Percentiles rank a stretch among this genome's conserved stretches.
These are phyloP conservation scores for Naja naja DNA, from an alignment of 2,113 vertebrate species.

Conservation along the genomic window DNA sequence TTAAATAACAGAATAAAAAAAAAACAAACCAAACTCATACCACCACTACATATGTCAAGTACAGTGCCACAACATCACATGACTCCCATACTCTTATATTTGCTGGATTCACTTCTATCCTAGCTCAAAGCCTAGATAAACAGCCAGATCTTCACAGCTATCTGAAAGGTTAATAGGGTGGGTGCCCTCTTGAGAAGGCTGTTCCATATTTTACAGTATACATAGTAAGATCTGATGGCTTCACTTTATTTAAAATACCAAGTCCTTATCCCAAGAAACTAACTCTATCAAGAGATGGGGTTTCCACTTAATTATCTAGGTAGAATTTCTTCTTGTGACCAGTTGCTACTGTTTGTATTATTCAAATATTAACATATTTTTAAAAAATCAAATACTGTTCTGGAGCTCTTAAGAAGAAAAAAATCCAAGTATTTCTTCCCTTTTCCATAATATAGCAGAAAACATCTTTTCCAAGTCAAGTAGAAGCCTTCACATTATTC, in stretches of 20 bases:
- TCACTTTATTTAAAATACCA: not conserved
- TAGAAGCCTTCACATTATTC: not conserved
- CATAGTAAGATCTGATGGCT: not conserved
- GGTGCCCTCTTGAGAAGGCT: not conserved
- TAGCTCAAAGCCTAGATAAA: not conserved
- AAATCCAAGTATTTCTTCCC: not conserved
- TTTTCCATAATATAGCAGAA: not conserved
- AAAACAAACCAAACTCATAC: not conserved
- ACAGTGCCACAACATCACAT: not conserved
- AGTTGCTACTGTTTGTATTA: not conserved
- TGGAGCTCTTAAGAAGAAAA: not conserved
- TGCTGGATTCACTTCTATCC: not conserved
- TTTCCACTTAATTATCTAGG: not conserved
- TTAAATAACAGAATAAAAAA: not conserved
- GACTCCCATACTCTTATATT: not conserved
- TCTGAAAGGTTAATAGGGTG: not conserved
- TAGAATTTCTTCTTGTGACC: conserved; percentile 2
- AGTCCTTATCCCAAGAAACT: not conserved
- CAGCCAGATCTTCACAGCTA: not conserved
- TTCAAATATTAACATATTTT: not conserved
- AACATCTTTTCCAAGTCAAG: not conserved
- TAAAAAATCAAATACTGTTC: not conserved
- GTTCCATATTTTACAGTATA: not conserved
- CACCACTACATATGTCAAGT: not conserved
- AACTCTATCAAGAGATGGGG: not conserved